Evolutionary conservation across 2,113 vertebrate genomes (phyloP).

Genomic region (Oryzias celebensis): DNA sequence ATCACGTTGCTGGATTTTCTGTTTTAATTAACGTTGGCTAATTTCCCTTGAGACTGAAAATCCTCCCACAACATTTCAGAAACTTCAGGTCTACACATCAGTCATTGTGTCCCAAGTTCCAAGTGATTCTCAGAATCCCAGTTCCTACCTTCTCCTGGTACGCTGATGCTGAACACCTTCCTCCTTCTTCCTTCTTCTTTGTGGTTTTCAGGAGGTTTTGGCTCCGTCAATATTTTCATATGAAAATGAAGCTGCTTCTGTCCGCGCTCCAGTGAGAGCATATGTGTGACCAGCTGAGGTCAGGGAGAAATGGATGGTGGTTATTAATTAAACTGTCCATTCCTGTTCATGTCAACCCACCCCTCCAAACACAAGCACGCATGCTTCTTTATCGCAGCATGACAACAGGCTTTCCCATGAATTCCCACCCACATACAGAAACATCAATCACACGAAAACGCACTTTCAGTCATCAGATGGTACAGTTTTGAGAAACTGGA

Average conservation of each 20-base stretch:
- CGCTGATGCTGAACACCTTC: slow-evolving; percentile 23
- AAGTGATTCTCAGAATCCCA: slow-evolving; percentile 5
- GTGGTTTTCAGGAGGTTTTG: slow-evolving; percentile 33
- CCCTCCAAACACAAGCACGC: slow-evolving; percentile 22
- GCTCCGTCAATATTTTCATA: slow-evolving; percentile 54
- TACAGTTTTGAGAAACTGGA: neutral
- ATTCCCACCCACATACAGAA: slow-evolving; percentile 53
- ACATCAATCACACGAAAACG: slow-evolving; percentile 29
- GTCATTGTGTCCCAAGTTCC: slow-evolving; percentile 5
- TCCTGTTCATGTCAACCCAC: slow-evolving; percentile 51
- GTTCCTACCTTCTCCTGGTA: slow-evolving; percentile 51
- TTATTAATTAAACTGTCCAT: slow-evolving; percentile 84
- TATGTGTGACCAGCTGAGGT: slow-evolving; percentile 61
- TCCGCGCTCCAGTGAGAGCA: slow-evolving; percentile 45
- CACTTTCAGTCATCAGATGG: slow-evolving; percentile 25
- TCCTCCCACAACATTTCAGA: slow-evolving; percentile 42
- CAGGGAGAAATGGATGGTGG: slow-evolving; percentile 75
- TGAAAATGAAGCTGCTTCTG: slow-evolving; percentile 45
- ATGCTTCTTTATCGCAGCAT: slow-evolving; percentile 61
- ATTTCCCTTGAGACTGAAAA: slow-evolving; percentile 65
- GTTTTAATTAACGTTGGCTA: slow-evolving; percentile 51
- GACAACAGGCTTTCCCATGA: slow-evolving; percentile 44
- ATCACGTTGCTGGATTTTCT: slow-evolving; percentile 22
- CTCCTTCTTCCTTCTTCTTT: slow-evolving; percentile 4
- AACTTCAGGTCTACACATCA: slow-evolving; percentile 43